These are phyloP conservation scores for Lasaia peninsularis DNA, from an alignment of 1,140 invertebrate species.

Conservation along the genomic window DNA sequence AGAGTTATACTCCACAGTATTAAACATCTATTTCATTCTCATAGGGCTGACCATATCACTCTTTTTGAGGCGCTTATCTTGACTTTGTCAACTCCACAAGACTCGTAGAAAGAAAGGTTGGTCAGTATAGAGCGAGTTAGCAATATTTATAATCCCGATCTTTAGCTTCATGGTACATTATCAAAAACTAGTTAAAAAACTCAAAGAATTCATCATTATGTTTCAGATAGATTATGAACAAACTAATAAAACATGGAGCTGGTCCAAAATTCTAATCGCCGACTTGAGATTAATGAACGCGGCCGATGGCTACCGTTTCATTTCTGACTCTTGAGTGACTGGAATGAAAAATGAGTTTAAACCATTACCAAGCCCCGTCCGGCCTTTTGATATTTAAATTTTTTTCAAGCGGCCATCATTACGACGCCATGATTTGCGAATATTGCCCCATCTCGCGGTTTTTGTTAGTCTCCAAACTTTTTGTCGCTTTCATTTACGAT, in stretches of 20 bases:
- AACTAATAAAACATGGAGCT: constrained; percentile 47
- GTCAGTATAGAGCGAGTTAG: too few species aligned
- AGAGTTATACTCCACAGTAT: too few species aligned
- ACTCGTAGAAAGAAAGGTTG: too few species aligned
- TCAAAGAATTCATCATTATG: not conserved
- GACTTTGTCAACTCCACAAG: too few species aligned
- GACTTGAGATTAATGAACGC: constrained; percentile 63
- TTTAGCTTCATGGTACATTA: too few species aligned
- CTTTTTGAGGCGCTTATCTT: too few species aligned
- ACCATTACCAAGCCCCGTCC: constrained; percentile 74
- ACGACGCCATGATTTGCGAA: constrained; percentile 72
- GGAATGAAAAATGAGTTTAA: constrained; percentile 77
- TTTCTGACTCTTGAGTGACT: constrained; percentile 70
- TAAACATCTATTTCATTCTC: too few species aligned
- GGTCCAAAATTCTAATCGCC: constrained; percentile 62
- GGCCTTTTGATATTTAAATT: constrained; percentile 77
- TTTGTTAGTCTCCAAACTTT: constrained; percentile 69
- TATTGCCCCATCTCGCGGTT: constrained; percentile 68
- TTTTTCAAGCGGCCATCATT: constrained; percentile 75
- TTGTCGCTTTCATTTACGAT: constrained; percentile 71
- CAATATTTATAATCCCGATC: too few species aligned
- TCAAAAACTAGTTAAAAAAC: not conserved
- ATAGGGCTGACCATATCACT: too few species aligned
- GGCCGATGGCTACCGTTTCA: constrained; percentile 70
- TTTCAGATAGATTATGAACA: constrained; percentile 9